Evolutionary conservation across 1,140 invertebrate species (phyloP).

Genomic region (Colletes gigas): DNA sequence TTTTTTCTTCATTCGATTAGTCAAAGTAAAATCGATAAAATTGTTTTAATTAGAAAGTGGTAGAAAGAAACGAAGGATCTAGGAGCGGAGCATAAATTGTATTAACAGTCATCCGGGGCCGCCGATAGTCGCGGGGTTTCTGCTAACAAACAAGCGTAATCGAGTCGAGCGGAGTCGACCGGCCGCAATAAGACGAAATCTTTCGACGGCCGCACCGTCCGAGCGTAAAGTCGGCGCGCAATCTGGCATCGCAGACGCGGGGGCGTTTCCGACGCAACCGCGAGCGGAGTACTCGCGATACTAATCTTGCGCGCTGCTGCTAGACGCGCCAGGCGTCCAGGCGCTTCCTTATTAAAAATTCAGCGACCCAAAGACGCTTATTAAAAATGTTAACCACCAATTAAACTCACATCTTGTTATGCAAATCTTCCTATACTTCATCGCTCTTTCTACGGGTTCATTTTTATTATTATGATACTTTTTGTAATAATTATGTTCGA

Average conservation of each 20-base stretch:
- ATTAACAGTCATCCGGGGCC: slow-evolving; percentile 25
- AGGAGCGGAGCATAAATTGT: slow-evolving; percentile 1
- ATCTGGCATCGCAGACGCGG: slow-evolving; percentile 67
- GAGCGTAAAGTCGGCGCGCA: slow-evolving; percentile 51
- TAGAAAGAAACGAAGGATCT: too few relatives aligned
- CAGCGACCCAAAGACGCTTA: too few relatives aligned
- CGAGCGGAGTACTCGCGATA: slow-evolving; percentile 56
- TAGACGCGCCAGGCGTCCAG: slow-evolving; percentile 32
- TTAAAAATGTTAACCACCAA: too few relatives aligned
- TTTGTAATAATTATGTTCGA: too few relatives aligned
- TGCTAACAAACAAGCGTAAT: slow-evolving; percentile 45
- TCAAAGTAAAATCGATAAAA: too few relatives aligned
- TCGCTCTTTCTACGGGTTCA: too few relatives aligned
- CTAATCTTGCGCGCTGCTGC: slow-evolving; percentile 61
- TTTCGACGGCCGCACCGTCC: slow-evolving; percentile 42
- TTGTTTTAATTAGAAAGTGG: too few relatives aligned
- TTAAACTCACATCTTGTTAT: too few relatives aligned
- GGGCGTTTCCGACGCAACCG: slow-evolving; percentile 68
- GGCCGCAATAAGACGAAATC: slow-evolving; percentile 51
- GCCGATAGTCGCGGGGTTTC: not conserved
- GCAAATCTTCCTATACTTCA: too few relatives aligned
- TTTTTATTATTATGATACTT: too few relatives aligned
- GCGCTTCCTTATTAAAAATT: slow-evolving; percentile 32
- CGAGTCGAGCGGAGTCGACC: slow-evolving; percentile 9
- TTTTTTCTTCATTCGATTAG: too few relatives aligned